These are phyloP conservation scores for Pampus argenteus DNA, from an alignment of 2,797 vertebrate species.

Conservation along the genomic window DNA sequence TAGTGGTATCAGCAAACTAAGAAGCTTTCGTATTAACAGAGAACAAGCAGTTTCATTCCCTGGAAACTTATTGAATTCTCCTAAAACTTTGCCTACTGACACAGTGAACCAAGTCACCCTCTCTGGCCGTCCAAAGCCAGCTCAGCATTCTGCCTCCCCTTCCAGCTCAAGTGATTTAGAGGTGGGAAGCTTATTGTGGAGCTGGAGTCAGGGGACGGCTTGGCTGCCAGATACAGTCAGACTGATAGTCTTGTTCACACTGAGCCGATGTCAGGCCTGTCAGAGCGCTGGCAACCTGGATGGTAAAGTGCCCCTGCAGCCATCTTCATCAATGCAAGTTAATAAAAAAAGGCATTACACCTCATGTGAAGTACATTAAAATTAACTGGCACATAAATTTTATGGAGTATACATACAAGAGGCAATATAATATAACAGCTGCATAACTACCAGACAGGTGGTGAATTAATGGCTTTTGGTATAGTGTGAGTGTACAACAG, in stretches of 20 bases:
- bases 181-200: slow-evolving; percentile 25
- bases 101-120: slow-evolving; percentile 54
- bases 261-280: slow-evolving; percentile 2
- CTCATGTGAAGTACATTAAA: neutral
- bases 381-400: neutral
- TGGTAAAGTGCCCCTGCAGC: neutral
- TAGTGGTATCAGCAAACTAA: slow-evolving; percentile 47
- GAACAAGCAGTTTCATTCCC: slow-evolving; percentile 53
- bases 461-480: neutral
- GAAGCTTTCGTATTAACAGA: slow-evolving; percentile 42
- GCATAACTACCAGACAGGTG: neutral
- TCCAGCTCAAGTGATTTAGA: slow-evolving; percentile 51
- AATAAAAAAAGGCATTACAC: neutral
- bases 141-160: slow-evolving; percentile 25
- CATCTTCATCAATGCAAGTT: neutral
- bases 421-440: neutral
- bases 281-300: slow-evolving; percentile 3
- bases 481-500: neutral
- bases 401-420: neutral
- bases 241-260: slow-evolving; percentile 10
- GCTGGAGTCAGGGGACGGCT: slow-evolving; percentile 8
- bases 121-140: slow-evolving; percentile 17
- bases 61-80: slow-evolving; percentile 32
- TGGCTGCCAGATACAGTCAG: slow-evolving; percentile 16
- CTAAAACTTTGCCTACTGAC: slow-evolving; percentile 59